Conservation (phyloP, 2,888 invertebrate genomes). For the Himalopsyche anomala region DNA sequence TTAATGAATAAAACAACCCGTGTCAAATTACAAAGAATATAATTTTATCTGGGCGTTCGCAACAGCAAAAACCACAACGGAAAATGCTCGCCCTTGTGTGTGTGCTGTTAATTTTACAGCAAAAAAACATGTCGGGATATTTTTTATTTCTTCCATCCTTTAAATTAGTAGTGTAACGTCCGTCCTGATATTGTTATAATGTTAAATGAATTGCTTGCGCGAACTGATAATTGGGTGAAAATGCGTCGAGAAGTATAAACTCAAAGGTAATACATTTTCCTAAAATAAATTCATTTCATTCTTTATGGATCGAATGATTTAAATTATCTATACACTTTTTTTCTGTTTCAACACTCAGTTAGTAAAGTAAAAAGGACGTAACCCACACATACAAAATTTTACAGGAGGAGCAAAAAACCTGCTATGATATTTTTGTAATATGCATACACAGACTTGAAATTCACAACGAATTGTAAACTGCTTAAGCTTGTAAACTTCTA, state of each 20-base stretch:
- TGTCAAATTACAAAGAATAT: conserved; percentile 41
- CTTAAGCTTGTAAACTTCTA: too few relatives aligned
- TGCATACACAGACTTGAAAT: too few relatives aligned
- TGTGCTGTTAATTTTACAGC: conserved; percentile 28
- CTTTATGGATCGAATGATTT: too few relatives aligned
- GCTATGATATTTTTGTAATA: too few relatives aligned
- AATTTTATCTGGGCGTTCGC: conserved; percentile 37
- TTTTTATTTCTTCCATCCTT: background rate
- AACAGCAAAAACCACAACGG: conserved; percentile 23
- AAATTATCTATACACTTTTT: too few relatives aligned
- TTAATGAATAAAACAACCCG: conserved; percentile 44
- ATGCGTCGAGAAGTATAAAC: background rate
- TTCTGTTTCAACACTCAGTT: too few relatives aligned
- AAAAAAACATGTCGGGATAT: conserved; percentile 22
- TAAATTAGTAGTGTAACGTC: conserved; percentile 10
- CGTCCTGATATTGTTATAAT: background rate
- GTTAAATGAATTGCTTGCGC: background rate
- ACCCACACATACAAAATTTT: too few relatives aligned
- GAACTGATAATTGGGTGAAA: background rate
- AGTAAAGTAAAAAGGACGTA: too few relatives aligned
- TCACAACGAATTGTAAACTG: too few relatives aligned
- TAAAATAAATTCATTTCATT: background rate
- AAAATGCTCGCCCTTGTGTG: background rate
- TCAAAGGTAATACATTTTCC: background rate
- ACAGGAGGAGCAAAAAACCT: too few relatives aligned